Conservation (phyloP, 92 coral and sea anemone species). For the Epizoanthus scotinus region DNA sequence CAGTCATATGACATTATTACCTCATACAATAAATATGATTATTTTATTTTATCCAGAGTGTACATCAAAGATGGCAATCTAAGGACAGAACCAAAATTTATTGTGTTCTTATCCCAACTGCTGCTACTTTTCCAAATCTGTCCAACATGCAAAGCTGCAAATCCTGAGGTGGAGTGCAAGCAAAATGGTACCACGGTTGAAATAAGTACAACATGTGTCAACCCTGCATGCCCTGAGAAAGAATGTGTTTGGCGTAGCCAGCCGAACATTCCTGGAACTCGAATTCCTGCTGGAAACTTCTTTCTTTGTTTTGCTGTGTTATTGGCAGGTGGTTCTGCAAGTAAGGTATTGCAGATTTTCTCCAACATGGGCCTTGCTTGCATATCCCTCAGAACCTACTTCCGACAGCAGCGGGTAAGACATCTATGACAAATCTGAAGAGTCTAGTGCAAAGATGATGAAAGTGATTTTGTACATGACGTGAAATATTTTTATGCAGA, state of each 20-base stretch:
- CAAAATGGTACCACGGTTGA: conserved; percentile 49
- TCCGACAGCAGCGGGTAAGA: conserved; percentile 32
- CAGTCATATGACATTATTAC: no score
- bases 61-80: neutral
- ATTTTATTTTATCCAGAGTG: no score
- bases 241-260: conserved; percentile 49
- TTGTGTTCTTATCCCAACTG: conserved; percentile 47
- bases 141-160: conserved; percentile 42
- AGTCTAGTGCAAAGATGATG: no score
- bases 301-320: conserved; percentile 45
- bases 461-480: no score
- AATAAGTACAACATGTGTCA: conserved; percentile 26
- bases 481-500: no score
- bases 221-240: conserved; percentile 29
- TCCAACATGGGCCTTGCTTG: conserved; percentile 46
- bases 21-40: no score
- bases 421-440: no score
- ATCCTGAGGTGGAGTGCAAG: no score
- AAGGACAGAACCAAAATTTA: conserved; percentile 41
- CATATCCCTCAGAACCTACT: conserved; percentile 30
- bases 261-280: conserved; percentile 52
- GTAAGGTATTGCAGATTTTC: conserved; percentile 45
- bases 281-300: conserved; percentile 55
- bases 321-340: conserved; percentile 47
- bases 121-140: conserved; percentile 44